Percentiles rank a stretch among this genome's conserved stretches.
Evolutionary conservation across 2,888 invertebrate genomes (phyloP).

Genomic region (Anthoptus insignis): DNA sequence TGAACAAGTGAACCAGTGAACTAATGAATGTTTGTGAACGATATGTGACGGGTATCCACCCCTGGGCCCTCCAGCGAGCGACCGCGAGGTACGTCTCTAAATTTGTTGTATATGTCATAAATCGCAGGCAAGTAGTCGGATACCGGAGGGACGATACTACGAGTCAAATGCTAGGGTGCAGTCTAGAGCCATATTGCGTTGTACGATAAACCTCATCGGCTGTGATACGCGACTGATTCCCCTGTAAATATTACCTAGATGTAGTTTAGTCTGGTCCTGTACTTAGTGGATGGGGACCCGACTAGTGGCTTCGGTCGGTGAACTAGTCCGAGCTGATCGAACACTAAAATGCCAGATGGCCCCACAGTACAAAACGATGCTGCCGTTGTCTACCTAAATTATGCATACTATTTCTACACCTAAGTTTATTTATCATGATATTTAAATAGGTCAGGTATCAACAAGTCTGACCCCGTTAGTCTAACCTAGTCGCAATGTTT

Average conservation of each 20-base stretch:
- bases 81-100: constrained; percentile 7
- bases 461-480: constrained; percentile 15
- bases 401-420: constrained; percentile 23
- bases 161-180: constrained; percentile 41
- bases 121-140: constrained; percentile 5
- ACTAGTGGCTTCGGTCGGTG: not conserved
- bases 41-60: too few species aligned
- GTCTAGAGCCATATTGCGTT: constrained; percentile 51
- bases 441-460: constrained; percentile 8
- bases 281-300: constrained; percentile 38
- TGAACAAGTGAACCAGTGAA: constrained; percentile 22
- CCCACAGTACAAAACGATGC: constrained; percentile 28
- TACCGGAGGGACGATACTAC: constrained; percentile 8
- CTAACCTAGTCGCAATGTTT: constrained; percentile 33
- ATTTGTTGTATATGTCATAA: constrained; percentile 26
- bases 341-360: not conserved
- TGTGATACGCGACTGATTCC: constrained; percentile 66
- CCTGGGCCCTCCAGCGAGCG: constrained; percentile 28
- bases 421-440: constrained; percentile 22
- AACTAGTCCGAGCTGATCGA: not conserved
- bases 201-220: constrained; percentile 55
- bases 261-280: constrained; percentile 45
- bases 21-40: not conserved
- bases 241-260: constrained; percentile 57
- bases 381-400: constrained; percentile 34